phyloP scores from a whole-genome alignment of 2,797 vertebrate genomes.

The Mycteria americana region DNA sequence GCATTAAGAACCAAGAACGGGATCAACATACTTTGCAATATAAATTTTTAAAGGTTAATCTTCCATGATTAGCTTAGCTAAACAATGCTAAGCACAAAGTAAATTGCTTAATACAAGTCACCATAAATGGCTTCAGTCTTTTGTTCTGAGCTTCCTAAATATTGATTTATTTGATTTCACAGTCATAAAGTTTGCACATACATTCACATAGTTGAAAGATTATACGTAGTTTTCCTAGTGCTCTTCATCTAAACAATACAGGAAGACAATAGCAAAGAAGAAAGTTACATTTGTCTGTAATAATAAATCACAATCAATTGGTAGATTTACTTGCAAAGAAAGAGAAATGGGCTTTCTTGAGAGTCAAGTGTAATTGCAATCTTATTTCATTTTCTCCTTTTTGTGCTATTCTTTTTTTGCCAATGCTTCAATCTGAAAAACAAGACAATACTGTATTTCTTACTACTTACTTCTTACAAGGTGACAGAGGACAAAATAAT shows the following conservation, averaged over 20 bases:
- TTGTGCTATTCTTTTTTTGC: neutral
- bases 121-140: conserved; percentile 2
- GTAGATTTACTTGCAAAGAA: neutral
- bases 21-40: conserved; percentile 32
- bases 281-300: neutral
- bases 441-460: neutral
- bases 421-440: neutral
- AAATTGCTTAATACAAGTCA: conserved; percentile 30
- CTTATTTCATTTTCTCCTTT: neutral
- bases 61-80: conserved; percentile 34
- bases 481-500: neutral
- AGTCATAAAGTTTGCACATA: neutral
- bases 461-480: neutral
- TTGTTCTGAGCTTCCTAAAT: conserved; percentile 6
- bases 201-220: neutral
- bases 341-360: neutral
- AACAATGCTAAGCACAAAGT: conserved; percentile 35
- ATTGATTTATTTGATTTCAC: conserved; percentile 12
- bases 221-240: neutral
- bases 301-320: neutral
- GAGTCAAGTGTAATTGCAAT: neutral
- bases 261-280: neutral
- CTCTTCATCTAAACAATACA: neutral
- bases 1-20: conserved; percentile 8
- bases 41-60: conserved; percentile 65